phyloP scores from a whole-genome alignment of 2,113 vertebrate genomes.

The Xyrauchen texanus region DNA sequence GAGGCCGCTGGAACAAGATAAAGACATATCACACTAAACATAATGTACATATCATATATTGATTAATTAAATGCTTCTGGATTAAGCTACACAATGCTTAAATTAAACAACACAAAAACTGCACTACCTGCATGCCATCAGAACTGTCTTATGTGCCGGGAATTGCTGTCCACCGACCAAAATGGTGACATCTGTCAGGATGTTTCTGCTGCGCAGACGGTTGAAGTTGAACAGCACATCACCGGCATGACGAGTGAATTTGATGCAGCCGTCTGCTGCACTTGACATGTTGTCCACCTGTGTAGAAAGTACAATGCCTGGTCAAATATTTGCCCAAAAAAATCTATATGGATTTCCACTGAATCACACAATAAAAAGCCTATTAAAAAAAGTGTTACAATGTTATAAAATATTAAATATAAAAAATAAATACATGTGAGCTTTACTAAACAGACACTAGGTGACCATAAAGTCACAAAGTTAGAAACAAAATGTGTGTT shows the following conservation, averaged over 20 bases:
- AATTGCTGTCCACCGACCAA: slow-evolving; percentile 88
- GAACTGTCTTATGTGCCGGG: slow-evolving; percentile 90
- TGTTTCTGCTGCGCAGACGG: slow-evolving; percentile 89
- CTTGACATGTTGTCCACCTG: slow-evolving; percentile 80
- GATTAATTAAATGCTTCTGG: too few species aligned
- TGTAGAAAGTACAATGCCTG: too few species aligned
- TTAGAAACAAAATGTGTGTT: not conserved
- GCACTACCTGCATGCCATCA: slow-evolving; percentile 96
- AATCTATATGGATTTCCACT: too few species aligned
- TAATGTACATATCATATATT: too few species aligned
- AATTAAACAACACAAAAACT: not conserved
- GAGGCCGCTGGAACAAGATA: slow-evolving; percentile 79
- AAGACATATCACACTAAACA: not conserved
- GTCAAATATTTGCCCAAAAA: too few species aligned
- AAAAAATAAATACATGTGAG: not conserved
- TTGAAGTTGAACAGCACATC: slow-evolving; percentile 96
- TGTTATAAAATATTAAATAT: too few species aligned
- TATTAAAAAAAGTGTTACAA: too few species aligned
- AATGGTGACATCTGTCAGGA: slow-evolving; percentile 91
- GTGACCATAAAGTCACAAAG: slow-evolving; percentile 17
- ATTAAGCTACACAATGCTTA: too few species aligned
- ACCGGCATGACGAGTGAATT: slow-evolving; percentile 93
- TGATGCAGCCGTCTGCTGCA: slow-evolving; percentile 90
- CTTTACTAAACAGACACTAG: slow-evolving; percentile 21
- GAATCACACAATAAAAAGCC: too few species aligned